Evolutionary conservation across 2,888 invertebrate species (phyloP), one percentile per base, ranked within the genome.

Genomic region (Nymphalis c-album): DNA sequence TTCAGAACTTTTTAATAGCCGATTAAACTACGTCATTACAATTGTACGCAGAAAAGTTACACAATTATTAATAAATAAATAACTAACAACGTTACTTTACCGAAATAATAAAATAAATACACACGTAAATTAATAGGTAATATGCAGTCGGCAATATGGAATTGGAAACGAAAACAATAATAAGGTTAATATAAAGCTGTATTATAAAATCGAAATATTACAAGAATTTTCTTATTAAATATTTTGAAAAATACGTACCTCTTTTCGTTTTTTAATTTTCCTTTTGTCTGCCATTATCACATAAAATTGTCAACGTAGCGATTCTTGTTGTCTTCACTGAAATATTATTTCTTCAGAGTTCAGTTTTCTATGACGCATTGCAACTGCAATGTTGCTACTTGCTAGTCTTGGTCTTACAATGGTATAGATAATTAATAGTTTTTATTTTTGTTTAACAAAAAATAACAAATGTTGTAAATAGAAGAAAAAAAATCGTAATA

Each of bases 201-300:
- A 60, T n/a, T 53, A 20, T 35, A 26, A 13, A 35, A 17, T 17
- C n/a, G 22, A 47, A 50, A 35, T 5, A 60, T 51, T 64, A 51
- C 20, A 0, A 35, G 13, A 7, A n/a, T n/a, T 18, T 35, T 4
- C 1, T 46, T 13, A 22, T 7, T 13, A 64, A 59, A 22, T 60
- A 16, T 50, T 51, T 60, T 51, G 31, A 46, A 55, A n/a, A 18
- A 22, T 64, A 78, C 86, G 79, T 81, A 91, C 92, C 83, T 92
- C 92, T 84, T 91, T 92, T 68, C 92, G 92, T 78, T 91, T 92
- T 82, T 89, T 91, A 71, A 86, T 86, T 86, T 92, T 92, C 70
- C 92, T 85, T 80, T 92, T 92, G 75, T 92, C 92, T 82, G 92
- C 89, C 92, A 92, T 92, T 79, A 74, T 85, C 70, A 80, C 75